Conservation (phyloP, 2,113 vertebrate species). For the Danio rerio region GRCz12tu NC_133178.1:33349501-33350000, state of each 20-base stretch:
- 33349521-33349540: background rate
- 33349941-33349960: too few species aligned
- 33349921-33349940: too few species aligned
- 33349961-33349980: too few species aligned
- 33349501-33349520: background rate
- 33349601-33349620: conserved; percentile 10
- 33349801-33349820: background rate
- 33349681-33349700: conserved; percentile 24
- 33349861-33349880: conserved; percentile 5
- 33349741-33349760: background rate
- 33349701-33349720: conserved; percentile 38
- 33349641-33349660: background rate
- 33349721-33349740: conserved; percentile 30
- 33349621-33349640: conserved; percentile 45
- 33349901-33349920: background rate
- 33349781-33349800: background rate
- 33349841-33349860: conserved; percentile 7
- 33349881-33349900: conserved; percentile 9
- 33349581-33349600: background rate
- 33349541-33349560: conserved; percentile 5
- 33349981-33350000: too few species aligned
- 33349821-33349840: conserved; percentile 23
- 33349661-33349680: conserved; percentile 18
- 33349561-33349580: conserved; percentile 40
- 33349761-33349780: conserved; percentile 9